Base-by-base conservation (phyloP, 2,113 vertebrate species). In the Atractosteus spatula region DNA sequence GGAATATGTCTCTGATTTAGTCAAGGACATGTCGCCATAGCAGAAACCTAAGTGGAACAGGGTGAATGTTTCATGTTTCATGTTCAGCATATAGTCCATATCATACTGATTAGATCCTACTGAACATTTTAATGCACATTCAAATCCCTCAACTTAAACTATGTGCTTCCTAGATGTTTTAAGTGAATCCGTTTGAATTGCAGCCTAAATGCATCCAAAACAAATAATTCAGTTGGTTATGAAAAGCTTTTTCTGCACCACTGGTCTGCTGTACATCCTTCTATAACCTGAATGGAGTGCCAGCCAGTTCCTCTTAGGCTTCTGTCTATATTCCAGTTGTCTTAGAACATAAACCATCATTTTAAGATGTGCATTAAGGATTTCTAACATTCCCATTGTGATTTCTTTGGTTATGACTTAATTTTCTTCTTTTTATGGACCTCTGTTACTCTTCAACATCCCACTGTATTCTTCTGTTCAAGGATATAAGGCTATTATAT, bases 401-500 rank as follows among this genome's bases (percentile, higher is more conserved):
- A 51, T 51, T 51, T 51, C 83, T 83, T 84, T 84, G 69, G 82
- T 79, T 82, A 76, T 78, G 74, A 74, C 80, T 91, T 89, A 66
- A 76, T 87, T 91, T 92, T 74, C 47, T 81, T 84, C 85, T 88
- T 68, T 78, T 91, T 91, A 86, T 75, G 92, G 91, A 89, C 86
- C 88, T 76, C 84, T 88, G 89, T 88, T 71, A 7, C 84, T 82
- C 89, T 77, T 71, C 76, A 78, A 62, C 76, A 69, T 43, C 55
- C 76, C 80, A 83, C 78, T 71, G 80, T 64, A 70, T 87, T 88
- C 82, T 95, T 95, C 97, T 98, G 96, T 94, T 98, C 97, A 98
- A 97, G 96, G 97, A 98, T 97, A 97, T 94, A 96, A 97, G 96
- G 94, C 92, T 93, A 85, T 89, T 84, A 83, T 70, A 68, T 74